Base-by-base conservation (phyloP, 2,113 vertebrate species). In the Protomyctophum bolini region DNA sequence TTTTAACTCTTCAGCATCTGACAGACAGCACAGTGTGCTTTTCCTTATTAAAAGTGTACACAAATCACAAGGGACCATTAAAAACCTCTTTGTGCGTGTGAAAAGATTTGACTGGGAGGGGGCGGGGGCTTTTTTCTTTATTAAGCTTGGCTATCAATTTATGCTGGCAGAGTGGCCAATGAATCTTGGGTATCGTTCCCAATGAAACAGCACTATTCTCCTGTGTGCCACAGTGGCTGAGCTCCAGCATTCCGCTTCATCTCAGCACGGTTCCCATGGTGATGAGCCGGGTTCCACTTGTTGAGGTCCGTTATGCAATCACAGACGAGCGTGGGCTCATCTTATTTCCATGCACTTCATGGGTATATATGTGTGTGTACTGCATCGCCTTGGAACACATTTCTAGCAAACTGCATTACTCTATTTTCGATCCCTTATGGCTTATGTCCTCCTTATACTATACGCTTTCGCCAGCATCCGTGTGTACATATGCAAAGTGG, bases 251-350 rank as follows among this genome's bases (percentile, higher is more conserved):
- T 90, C 88, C 84, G 86, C 83, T 77, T 77, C 81, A 88, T 88
- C 82, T 58, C 8, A 81, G 78, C 64, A 76, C 71, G 10, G 92
- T 92, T 91, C 79, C 92, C 90, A 93, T 91, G 89, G 91, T 70
- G 88, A 93, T 63, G 76, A 72, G 86, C 83, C 77, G 83, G 85
- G 80, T 75, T 83, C 75, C 79, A 89, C 89, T 92, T 90, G 88
- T 92, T 91, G 83, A 57, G 81, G 68, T 62, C 76, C 63, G 88
- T 93, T 93, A 92, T 80, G 87, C 84, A 93, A 93, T 82, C 82
- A 46, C 83, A 81, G 83, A 85, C 76, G 79, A 90, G 89, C 89
- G 92, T 90, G 89, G 88, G 91, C 88, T 87, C 28, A 66, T 86
- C 83, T 89, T 87, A 88, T 87, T 87, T 86, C 68, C 60, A 60